Percentiles rank a stretch among this genome's conserved stretches.
Evolutionary conservation across 2,888 invertebrate genomes (phyloP).

Genomic region (Pollenia amentaria): DNA sequence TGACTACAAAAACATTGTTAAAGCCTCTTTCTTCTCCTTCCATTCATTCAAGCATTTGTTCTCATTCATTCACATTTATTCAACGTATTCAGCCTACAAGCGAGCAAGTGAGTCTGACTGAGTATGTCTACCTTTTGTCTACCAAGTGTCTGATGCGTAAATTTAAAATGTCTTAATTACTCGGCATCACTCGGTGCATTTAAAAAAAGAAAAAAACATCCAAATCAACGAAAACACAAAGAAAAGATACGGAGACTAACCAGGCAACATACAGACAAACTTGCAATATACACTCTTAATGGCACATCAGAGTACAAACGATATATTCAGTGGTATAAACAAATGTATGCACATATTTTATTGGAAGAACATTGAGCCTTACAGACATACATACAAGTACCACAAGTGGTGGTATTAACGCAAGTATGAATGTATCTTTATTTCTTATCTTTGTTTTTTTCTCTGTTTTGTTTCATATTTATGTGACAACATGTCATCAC

Average conservation of each 20-base stretch:
- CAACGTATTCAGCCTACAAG: constrained; percentile 34
- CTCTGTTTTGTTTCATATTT: constrained; percentile 46
- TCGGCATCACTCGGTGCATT: constrained; percentile 62
- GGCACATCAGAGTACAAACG: background rate
- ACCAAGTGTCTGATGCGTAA: constrained; percentile 66
- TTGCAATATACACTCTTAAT: constrained; percentile 5
- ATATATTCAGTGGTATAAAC: constrained; percentile 12
- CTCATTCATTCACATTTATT: constrained; percentile 28
- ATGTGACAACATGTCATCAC: constrained; percentile 63
- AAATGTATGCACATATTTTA: constrained; percentile 29
- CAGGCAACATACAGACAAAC: constrained; percentile 2
- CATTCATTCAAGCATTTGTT: constrained; percentile 19
- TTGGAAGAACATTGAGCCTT: constrained; percentile 8
- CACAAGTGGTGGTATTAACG: constrained; percentile 7
- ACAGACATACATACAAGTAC: constrained; percentile 7
- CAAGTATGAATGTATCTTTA: background rate
- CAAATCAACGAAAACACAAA: constrained; percentile 49
- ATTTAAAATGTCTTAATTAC: constrained; percentile 68
- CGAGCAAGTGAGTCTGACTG: constrained; percentile 32
- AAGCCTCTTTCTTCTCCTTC: background rate
- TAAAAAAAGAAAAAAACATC: constrained; percentile 39
- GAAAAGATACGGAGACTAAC: constrained; percentile 15
- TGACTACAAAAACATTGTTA: constrained; percentile 23
- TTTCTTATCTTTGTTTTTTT: constrained; percentile 12
- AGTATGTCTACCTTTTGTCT: constrained; percentile 61